Evolutionary conservation across 2,797 vertebrate genomes (phyloP).

Genomic region (Hybognathus amarus): DNA sequence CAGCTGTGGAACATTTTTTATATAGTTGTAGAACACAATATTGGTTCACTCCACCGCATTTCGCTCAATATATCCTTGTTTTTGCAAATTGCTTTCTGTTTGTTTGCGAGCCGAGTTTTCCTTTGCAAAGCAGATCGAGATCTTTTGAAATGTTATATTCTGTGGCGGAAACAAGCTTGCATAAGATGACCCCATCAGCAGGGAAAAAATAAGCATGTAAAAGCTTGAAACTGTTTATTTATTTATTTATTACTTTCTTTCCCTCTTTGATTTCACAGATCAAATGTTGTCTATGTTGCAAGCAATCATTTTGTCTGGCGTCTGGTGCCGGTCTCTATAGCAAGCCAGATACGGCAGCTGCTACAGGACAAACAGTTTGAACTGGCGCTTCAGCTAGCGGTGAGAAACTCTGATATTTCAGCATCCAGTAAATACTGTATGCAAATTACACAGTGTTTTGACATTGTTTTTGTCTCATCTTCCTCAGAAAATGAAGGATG

Average conservation of each 20-base stretch:
- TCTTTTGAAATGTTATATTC: too few relatives aligned
- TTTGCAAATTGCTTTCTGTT: too few relatives aligned
- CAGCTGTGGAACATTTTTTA: too few relatives aligned
- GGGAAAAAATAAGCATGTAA: not conserved
- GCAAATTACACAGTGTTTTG: not conserved
- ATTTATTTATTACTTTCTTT: not conserved
- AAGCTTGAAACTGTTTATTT: not conserved
- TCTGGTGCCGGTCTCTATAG: slow-evolving; percentile 95
- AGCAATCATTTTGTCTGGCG: slow-evolving; percentile 99
- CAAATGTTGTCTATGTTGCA: slow-evolving; percentile 94
- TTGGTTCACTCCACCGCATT: too few relatives aligned
- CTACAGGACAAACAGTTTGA: slow-evolving; percentile 99
- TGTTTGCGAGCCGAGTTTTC: too few relatives aligned
- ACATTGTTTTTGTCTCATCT: slow-evolving; percentile 14
- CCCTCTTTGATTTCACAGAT: slow-evolving; percentile 71
- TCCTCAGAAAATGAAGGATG: slow-evolving; percentile 95
- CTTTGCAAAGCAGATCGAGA: too few relatives aligned
- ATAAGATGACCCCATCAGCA: not conserved
- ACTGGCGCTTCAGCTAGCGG: slow-evolving; percentile 94
- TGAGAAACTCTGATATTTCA: slow-evolving; percentile 71
- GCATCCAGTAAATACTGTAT: not conserved
- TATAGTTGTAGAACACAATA: too few relatives aligned
- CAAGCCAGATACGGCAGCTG: slow-evolving; percentile 95
- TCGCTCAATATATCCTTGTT: too few relatives aligned
- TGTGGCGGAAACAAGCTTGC: too few relatives aligned